Conservation (phyloP, 2,888 invertebrate species). For the Dione juno region DNA sequence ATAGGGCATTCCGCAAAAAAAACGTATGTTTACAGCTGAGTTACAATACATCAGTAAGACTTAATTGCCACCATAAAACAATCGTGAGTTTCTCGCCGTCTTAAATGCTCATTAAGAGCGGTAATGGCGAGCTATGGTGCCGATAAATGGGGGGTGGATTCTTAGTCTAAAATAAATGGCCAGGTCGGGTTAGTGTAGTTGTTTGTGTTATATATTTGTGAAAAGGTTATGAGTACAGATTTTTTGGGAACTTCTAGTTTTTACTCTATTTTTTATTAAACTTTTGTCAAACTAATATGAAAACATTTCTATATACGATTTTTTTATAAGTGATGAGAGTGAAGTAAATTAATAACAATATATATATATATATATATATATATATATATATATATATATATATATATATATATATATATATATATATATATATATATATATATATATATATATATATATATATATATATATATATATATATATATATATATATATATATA, state of each 20-base stretch:
- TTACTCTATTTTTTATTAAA: background rate
- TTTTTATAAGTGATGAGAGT: no score
- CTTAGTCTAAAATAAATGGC: constrained; percentile 34
- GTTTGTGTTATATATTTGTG: constrained; percentile 16
- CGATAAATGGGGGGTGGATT: constrained; percentile 63
- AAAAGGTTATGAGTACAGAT: constrained; percentile 1
- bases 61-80: constrained; percentile 38
- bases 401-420: no score
- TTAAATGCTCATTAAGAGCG: constrained; percentile 76
- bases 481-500: no score
- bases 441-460: no score
- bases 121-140: constrained; percentile 65
- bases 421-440: no score
- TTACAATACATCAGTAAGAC: constrained; percentile 22
- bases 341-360: no score
- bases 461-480: no score
- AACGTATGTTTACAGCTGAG: background rate
- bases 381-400: no score
- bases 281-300: background rate
- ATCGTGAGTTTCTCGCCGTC: constrained; percentile 55
- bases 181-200: constrained; percentile 19
- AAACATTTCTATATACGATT: no score
- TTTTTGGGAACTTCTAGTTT: background rate
- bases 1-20: constrained; percentile 4
- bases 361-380: no score